A percentile compares a stretch with the other conserved stretches of the same genome.
These are phyloP conservation scores for Eurytoma adleriae DNA, from an alignment of 2,888 invertebrate genomes.

Conservation along the genomic window DNA sequence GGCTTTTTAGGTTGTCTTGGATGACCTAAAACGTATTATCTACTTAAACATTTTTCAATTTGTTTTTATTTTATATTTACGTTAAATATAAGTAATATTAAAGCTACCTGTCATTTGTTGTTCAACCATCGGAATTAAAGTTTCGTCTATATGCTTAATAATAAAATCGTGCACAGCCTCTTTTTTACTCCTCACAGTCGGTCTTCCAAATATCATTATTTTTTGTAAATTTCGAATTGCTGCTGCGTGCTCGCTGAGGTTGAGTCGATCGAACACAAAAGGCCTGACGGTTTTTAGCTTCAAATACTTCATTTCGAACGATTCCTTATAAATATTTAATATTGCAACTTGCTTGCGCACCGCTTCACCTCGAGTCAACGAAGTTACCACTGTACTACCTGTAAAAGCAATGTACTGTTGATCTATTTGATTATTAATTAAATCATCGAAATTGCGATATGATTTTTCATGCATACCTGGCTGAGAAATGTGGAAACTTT, in stretches of 20 bases:
- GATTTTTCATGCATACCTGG: conserved; percentile 78
- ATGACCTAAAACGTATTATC: conserved; percentile 76
- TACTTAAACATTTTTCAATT: no score
- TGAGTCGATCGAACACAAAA: conserved; percentile 89
- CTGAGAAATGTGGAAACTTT: conserved; percentile 82
- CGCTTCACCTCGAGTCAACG: conserved; percentile 91
- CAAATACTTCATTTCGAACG: conserved; percentile 83
- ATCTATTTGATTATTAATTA: background rate
- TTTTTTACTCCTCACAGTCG: conserved; percentile 61
- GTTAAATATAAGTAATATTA: no score
- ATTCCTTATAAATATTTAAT: conserved; percentile 83
- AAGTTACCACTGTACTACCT: conserved; percentile 95
- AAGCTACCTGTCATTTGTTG: conserved; percentile 74
- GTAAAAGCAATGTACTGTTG: conserved; percentile 21
- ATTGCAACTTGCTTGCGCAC: conserved; percentile 90
- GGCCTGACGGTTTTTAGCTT: conserved; percentile 92
- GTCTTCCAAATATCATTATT: background rate
- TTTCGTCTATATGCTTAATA: conserved; percentile 66
- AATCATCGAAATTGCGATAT: background rate
- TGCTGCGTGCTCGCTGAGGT: conserved; percentile 72
- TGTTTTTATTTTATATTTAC: no score
- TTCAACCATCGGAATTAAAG: conserved; percentile 72
- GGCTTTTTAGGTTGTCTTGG: conserved; percentile 86
- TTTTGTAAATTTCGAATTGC: conserved; percentile 26
- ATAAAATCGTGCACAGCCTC: conserved; percentile 74